A percentile compares a stretch with the other conserved stretches of the same genome.
phyloP scores from a whole-genome alignment of 2,113 vertebrate genomes.

The Larimichthys crocea region DNA sequence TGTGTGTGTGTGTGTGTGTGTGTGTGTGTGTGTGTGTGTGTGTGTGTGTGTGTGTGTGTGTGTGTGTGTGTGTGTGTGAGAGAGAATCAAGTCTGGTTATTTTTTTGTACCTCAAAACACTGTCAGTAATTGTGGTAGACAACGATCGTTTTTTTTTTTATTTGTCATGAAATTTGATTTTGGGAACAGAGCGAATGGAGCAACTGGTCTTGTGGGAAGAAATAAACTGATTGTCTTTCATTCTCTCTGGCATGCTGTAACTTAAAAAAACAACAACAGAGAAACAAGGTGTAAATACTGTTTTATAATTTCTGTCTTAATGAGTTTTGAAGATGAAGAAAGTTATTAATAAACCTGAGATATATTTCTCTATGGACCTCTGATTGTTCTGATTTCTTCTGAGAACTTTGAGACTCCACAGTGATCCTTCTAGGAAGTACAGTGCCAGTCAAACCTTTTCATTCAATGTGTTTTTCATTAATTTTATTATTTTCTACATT shows the following conservation, averaged over 20 bases:
- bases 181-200: slow-evolving; percentile 53
- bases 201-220: neutral
- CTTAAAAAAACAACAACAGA: slow-evolving; percentile 43
- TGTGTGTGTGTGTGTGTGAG: slow-evolving; percentile 4
- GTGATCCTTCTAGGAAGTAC: neutral
- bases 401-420: neutral
- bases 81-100: neutral
- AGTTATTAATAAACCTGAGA: slow-evolving; percentile 81
- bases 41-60: neutral
- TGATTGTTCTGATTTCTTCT: neutral
- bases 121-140: slow-evolving; percentile 56
- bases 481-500: too few species aligned
- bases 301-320: slow-evolving; percentile 82
- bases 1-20: slow-evolving; percentile 26
- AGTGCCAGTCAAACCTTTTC: too few species aligned
- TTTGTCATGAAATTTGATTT: slow-evolving; percentile 38
- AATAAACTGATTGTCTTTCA: slow-evolving; percentile 54
- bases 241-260: slow-evolving; percentile 70
- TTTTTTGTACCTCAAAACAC: slow-evolving; percentile 68
- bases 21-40: slow-evolving; percentile 16
- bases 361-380: slow-evolving; percentile 77
- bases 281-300: slow-evolving; percentile 76
- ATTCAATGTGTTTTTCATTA: too few species aligned
- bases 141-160: slow-evolving; percentile 33
- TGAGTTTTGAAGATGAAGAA: slow-evolving; percentile 77